Evolutionary conservation across 1,140 invertebrate species (phyloP), one percentile per base, ranked within the genome.

Genomic region (Drosophila funebris): DNA sequence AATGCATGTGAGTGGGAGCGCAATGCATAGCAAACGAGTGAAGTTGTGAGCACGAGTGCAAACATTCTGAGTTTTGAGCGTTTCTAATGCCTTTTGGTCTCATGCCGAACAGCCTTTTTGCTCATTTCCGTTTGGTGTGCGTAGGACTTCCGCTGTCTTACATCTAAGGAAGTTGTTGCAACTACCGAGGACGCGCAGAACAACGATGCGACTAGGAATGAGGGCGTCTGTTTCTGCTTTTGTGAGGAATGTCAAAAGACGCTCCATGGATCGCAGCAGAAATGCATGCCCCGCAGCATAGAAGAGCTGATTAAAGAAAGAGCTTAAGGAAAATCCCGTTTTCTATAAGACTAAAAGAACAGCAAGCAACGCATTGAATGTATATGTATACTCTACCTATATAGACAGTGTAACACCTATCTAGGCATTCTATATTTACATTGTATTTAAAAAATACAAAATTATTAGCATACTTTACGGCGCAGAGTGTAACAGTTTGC

Each of bases 91-190:
- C 39, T 16, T 22, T 60, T 66, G 2, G 6, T 9, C 46, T 63
- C 61, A 63, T 53, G 61, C 52, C 37, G 46, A 52, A 54, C 50
- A 46, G 54, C 16, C 58, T 69, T 71, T 66, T 57, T 63, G 68
- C 81, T 85, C 81, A 81, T 87, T 87, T 85, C 81, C 81, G 82
- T 69, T 77, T 57, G 48, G 39, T 37, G 39, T 67, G 70, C 70
- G 44, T 73, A 53, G 53, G 64, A 82, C 70, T 82, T 85, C 74
- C 82, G 74, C 27, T 67, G 54, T 78, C 61, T 77, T 78, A 58
- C 60, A 71, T 61, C 71, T 69, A 87, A 87, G 82, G 77, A 84
- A 84, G 82, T 87, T 81, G 82, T 87, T 80, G 76, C 76, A 46
- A 64, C 48, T 56, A 27, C 39, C 48, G 18, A 46, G n/a, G 13